Evolutionary conservation across 1,140 invertebrate species (phyloP), one percentile per base, ranked within the genome.

Genomic region (Oryzaephilus surinamensis): DNA sequence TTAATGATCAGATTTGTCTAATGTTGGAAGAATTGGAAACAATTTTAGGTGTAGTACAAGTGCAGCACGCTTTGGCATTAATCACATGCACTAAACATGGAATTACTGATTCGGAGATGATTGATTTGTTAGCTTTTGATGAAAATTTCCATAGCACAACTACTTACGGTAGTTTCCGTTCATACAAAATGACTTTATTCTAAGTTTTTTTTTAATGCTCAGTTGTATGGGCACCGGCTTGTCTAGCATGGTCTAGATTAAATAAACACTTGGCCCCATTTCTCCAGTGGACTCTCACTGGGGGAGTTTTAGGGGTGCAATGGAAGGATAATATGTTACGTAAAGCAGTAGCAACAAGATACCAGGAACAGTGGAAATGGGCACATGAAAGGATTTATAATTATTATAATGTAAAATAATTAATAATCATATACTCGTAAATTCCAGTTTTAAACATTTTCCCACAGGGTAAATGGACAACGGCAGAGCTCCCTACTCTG

Each of bases 91-190:
- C 80, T 4, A 71, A 79, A 23, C 70, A 76, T 50, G 82, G 84
- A 0, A 60, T 86, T n/a, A 73, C 74, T 8, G 76, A 81, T 50
- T 76, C 74, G 4, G 84, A 86, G 63, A 74, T 84, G 58, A 59
- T 84, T 43, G 82, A 86, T 60, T 60, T 86, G 11, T 50, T 86
- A 17, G 77, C 80, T 1, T 69, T 76, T 41, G 77, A 83, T 56
- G 69, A 76, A n/a, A 65, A 66, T 32, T 82, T 83, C 33, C 74
- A 80, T 53, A 77, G 71, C 41, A 66, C 67, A 32, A 70, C 69
- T 30, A 77, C 75, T 43, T 72, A 77, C 58, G 61, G 76, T 79
- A 58, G 71, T 38, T 33, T 19, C 4, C 15, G 24, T 4, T 26
- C n/a, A 21, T 43, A 16, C 10, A n/a, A 27, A n/a, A 3, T n/a